phyloP scores from a whole-genome alignment of 2,797 vertebrate species.

The Heteromormyrus szaboi region DNA sequence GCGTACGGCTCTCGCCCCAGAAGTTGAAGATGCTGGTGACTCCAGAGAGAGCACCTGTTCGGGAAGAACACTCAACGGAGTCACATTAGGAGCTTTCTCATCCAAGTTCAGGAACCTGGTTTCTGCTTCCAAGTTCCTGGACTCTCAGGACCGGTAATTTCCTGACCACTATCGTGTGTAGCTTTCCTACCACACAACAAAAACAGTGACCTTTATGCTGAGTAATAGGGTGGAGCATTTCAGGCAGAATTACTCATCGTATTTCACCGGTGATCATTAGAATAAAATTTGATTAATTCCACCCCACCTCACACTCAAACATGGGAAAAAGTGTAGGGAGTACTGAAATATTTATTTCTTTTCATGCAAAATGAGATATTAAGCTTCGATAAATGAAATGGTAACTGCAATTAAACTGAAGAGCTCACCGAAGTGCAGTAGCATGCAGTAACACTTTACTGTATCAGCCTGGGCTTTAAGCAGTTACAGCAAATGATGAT shows the following conservation, averaged over 20 bases:
- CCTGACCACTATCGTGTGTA: neutral
- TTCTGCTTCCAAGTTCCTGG: neutral
- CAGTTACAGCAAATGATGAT: neutral
- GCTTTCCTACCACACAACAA: neutral
- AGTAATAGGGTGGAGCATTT: neutral
- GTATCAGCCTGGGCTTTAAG: neutral
- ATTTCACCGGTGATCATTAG: neutral
- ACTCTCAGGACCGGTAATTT: neutral
- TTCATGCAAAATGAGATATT: neutral
- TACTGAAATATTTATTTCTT: neutral
- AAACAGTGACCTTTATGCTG: neutral
- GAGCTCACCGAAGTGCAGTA: neutral
- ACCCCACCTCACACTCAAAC: neutral
- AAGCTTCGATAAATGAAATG: neutral
- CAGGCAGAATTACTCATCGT: neutral
- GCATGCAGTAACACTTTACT: neutral
- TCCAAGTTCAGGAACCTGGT: neutral
- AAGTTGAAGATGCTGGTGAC: constrained; percentile 79
- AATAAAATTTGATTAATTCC: neutral
- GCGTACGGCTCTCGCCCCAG: constrained; percentile 63
- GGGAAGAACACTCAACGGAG: neutral
- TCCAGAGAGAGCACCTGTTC: constrained; percentile 63
- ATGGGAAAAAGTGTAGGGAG: neutral
- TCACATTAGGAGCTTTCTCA: neutral
- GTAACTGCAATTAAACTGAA: neutral